Evolutionary conservation across 2,113 vertebrate species (phyloP).

Genomic region (Beaufortia kweichowensis): DNA sequence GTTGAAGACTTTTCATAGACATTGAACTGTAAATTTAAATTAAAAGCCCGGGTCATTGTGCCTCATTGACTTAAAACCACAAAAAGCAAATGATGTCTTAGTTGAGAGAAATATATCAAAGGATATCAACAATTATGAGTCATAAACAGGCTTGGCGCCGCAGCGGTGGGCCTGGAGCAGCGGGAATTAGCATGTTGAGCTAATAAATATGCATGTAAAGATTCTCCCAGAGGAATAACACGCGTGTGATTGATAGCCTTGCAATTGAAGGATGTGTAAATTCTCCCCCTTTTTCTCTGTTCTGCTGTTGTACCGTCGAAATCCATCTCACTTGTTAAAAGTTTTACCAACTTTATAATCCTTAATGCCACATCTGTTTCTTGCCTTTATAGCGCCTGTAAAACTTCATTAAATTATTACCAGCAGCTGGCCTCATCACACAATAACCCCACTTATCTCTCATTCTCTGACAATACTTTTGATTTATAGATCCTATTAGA

Average conservation of each 20-base stretch:
- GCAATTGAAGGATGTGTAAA: conserved; percentile 99
- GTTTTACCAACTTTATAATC: conserved; percentile 99
- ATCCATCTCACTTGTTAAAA: conserved; percentile 98
- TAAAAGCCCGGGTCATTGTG: conserved; percentile 91
- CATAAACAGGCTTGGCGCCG: conserved; percentile 99
- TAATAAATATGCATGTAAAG: conserved; percentile 99
- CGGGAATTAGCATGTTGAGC: conserved; percentile 99
- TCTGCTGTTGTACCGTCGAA: conserved; percentile 89
- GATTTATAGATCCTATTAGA: conserved; percentile 82
- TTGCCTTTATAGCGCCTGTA: conserved; percentile 86
- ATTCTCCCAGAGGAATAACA: conserved; percentile 99
- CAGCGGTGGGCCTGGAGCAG: conserved; percentile 96
- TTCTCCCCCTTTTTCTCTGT: conserved; percentile 77
- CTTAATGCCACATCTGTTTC: conserved; percentile 97
- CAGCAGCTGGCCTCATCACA: conserved; percentile 79
- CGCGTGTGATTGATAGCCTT: conserved; percentile 99
- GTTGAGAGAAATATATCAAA: conserved; percentile 99
- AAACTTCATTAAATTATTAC: conserved; percentile 87
- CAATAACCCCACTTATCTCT: conserved; percentile 79
- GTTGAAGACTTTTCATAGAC: conserved; percentile 62
- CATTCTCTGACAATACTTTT: conserved; percentile 77
- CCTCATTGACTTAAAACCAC: conserved; percentile 97
- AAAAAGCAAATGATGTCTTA: conserved; percentile 99
- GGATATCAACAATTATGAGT: conserved; percentile 99
- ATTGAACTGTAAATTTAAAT: conserved; percentile 90